Percentiles rank a stretch among this genome's conserved stretches.
Evolutionary conservation across 2,113 vertebrate genomes (phyloP).

Genomic region (Megaceryle torquata): DNA sequence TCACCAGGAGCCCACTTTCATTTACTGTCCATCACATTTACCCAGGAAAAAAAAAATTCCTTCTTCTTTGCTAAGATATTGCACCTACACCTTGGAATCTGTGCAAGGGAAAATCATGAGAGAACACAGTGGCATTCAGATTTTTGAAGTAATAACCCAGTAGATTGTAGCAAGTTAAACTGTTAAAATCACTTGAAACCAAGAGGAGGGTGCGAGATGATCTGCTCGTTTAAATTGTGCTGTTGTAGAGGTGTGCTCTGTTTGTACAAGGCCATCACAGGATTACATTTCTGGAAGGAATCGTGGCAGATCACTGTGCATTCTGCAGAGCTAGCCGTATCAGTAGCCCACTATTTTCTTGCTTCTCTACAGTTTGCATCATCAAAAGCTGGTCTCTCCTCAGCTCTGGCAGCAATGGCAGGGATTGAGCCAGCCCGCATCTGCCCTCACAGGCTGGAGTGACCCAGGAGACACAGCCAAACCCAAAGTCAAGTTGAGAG

Average conservation of each 20-base stretch:
- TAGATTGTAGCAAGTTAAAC: neutral
- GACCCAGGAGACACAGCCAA: constrained; percentile 33
- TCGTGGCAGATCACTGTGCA: rapidly evolving
- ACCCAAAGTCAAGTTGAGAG: neutral
- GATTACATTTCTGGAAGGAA: neutral
- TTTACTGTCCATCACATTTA: neutral
- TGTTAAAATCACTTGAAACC: neutral
- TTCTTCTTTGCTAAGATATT: neutral
- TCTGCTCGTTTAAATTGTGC: neutral
- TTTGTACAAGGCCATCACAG: neutral
- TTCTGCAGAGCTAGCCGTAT: neutral
- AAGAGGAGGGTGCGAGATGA: neutral
- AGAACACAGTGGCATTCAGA: neutral
- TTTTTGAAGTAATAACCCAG: neutral
- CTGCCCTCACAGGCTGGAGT: neutral
- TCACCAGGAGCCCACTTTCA: neutral
- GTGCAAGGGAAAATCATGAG: neutral
- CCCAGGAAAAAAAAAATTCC: neutral
- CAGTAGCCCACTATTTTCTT: neutral
- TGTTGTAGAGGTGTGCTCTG: neutral
- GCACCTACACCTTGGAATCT: neutral
- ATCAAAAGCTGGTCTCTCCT: neutral
- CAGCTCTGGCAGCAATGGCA: neutral
- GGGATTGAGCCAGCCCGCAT: neutral
- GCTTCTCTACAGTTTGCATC: neutral